Evolutionary conservation across 2,888 invertebrate genomes (phyloP).

Genomic region (Periphyllus acericola): DNA sequence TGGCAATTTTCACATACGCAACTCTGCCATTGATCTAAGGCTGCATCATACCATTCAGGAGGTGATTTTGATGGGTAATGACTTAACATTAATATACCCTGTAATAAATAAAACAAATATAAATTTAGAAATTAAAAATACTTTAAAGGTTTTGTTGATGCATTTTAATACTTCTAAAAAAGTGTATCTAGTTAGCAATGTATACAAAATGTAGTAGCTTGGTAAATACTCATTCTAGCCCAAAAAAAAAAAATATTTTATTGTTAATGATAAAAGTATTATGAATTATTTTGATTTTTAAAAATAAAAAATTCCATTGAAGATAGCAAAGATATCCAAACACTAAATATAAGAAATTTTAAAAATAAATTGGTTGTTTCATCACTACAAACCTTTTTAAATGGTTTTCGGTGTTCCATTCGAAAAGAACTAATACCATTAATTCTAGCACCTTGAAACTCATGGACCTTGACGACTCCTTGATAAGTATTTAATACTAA

Average conservation of each 20-base stretch:
- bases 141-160: not conserved
- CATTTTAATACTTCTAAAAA: not conserved
- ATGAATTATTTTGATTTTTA: too few relatives aligned
- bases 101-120: not conserved
- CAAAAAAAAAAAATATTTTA: too few relatives aligned
- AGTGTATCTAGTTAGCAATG: not conserved
- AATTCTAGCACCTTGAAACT: conserved; percentile 41
- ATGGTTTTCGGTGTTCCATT: conserved; percentile 52
- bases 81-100: conserved; percentile 49
- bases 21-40: conserved; percentile 45
- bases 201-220: too few relatives aligned
- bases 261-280: too few relatives aligned
- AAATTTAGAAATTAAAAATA: not conserved
- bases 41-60: conserved; percentile 53
- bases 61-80: conserved; percentile 26
- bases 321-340: too few relatives aligned
- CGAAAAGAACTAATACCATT: conserved; percentile 51
- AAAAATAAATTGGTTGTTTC: not conserved
- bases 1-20: conserved; percentile 49
- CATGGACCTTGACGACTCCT: conserved; percentile 45
- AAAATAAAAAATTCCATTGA: too few relatives aligned
- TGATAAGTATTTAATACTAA: conserved; percentile 54
- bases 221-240: too few relatives aligned
- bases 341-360: too few relatives aligned
- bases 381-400: conserved; percentile 44